A percentile compares a stretch with the other conserved stretches of the same genome.
phyloP scores from a whole-genome alignment of 2,113 vertebrate species.

The Murina feae region DNA sequence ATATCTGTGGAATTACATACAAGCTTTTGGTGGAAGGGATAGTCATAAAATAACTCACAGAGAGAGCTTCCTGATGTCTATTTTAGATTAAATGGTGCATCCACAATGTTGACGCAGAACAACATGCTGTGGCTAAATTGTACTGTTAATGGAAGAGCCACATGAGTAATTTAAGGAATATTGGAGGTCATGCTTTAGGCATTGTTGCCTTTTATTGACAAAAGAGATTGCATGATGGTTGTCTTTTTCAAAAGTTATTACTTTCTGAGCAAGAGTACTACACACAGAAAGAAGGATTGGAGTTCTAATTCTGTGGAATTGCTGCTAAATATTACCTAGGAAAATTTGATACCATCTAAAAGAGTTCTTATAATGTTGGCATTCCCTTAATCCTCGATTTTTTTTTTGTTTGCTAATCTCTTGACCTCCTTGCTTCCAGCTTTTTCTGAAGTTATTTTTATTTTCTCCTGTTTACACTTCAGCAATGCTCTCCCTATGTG shows the following conservation, averaged over 20 bases:
- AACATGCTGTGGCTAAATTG: neutral
- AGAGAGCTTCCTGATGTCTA: neutral
- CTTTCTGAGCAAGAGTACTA: slow-evolving; percentile 50
- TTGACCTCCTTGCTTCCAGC: neutral
- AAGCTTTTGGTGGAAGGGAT: neutral
- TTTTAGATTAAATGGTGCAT: slow-evolving; percentile 21
- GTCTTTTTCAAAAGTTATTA: slow-evolving; percentile 45
- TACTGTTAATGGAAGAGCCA: slow-evolving; percentile 28
- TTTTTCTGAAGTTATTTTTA: slow-evolving; percentile 48
- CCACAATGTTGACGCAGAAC: neutral
- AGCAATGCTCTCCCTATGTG: neutral
- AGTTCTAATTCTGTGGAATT: slow-evolving; percentile 56
- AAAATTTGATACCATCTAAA: slow-evolving; percentile 32
- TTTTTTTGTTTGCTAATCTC: slow-evolving; percentile 16
- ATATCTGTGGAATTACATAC: neutral
- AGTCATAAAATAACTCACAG: neutral
- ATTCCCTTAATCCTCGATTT: neutral
- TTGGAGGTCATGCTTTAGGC: slow-evolving; percentile 54
- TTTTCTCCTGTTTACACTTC: slow-evolving; percentile 56
- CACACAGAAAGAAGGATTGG: neutral
- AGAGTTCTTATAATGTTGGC: slow-evolving; percentile 35
- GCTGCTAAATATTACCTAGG: neutral
- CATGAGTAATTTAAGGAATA: neutral
- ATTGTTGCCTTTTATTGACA: slow-evolving; percentile 56
- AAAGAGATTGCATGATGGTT: slow-evolving; percentile 3